phyloP scores from a whole-genome alignment of 2,113 vertebrate species.

The Eretmochelys imbricata region DNA sequence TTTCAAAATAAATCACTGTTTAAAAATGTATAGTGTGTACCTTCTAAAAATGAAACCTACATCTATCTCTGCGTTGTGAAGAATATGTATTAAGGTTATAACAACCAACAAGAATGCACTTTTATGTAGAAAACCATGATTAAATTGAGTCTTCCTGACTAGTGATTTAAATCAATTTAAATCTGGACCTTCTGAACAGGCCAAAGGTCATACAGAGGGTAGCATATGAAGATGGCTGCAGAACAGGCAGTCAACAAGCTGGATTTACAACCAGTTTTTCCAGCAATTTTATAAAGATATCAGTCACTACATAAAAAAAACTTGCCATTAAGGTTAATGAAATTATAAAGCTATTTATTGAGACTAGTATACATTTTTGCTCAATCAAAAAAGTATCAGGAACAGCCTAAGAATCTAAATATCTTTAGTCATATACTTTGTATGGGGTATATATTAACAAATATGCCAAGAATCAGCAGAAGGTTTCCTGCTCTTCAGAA shows the following conservation, averaged over 20 bases:
- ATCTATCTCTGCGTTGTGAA: too few species aligned
- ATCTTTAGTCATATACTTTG: background rate
- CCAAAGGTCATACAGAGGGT: background rate
- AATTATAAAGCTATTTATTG: background rate
- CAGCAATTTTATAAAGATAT: background rate
- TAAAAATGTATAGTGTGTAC: too few species aligned
- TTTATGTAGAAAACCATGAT: too few species aligned
- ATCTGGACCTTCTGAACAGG: background rate
- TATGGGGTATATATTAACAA: background rate
- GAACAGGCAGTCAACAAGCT: background rate
- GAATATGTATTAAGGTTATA: too few species aligned
- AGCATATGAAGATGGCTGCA: accelerated
- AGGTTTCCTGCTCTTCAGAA: background rate
- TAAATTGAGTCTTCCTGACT: too few species aligned
- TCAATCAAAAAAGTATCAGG: background rate
- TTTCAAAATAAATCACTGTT: too few species aligned
- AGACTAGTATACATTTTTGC: background rate
- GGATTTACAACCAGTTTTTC: background rate
- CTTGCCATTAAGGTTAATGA: background rate
- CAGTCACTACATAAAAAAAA: background rate
- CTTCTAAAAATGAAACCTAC: too few species aligned
- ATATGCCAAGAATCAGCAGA: background rate
- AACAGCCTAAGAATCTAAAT: background rate
- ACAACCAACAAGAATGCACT: too few species aligned
- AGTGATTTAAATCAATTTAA: too few species aligned